Evolutionary conservation across 1,140 invertebrate species (phyloP).

Genomic region (Apis cerana): DNA sequence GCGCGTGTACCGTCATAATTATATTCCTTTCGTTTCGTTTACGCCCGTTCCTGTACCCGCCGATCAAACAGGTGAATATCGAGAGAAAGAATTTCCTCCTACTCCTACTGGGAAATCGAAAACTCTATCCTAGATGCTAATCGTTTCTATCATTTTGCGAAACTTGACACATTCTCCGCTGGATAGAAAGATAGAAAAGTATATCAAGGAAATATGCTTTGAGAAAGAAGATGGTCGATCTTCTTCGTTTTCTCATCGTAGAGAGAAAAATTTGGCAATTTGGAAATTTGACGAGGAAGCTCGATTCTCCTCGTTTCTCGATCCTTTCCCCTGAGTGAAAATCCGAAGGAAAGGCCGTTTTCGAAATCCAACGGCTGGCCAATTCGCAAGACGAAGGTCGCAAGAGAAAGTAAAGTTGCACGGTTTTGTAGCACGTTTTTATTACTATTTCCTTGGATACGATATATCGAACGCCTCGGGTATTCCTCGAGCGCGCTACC

Average conservation of each 20-base stretch:
- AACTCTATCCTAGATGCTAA: too few species aligned
- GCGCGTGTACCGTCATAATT: conserved; percentile 5
- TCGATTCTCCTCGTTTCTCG: too few species aligned
- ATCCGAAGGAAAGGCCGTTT: conserved; percentile 25
- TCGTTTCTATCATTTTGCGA: too few species aligned
- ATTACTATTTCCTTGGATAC: conserved; percentile 49
- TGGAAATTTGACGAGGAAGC: too few species aligned
- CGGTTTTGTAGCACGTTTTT: conserved; percentile 36
- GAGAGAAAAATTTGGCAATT: too few species aligned
- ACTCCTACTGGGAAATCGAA: too few species aligned
- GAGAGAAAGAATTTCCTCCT: background rate
- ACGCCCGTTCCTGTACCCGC: background rate
- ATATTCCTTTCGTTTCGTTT: background rate
- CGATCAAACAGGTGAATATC: background rate
- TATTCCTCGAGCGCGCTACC: conserved; percentile 39
- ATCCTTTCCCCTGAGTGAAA: background rate
- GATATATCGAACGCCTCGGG: conserved; percentile 21
- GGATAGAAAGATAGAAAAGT: too few species aligned
- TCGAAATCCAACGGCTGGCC: background rate
- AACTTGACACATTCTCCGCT: too few species aligned
- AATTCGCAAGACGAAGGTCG: conserved; percentile 21
- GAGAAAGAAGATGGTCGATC: too few species aligned
- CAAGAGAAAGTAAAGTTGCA: conserved; percentile 52
- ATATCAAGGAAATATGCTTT: too few species aligned
- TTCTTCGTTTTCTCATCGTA: too few species aligned